Evolutionary conservation across 2,888 invertebrate genomes (phyloP), one percentile per base, ranked within the genome.

Genomic region (Cepaea hortensis): DNA sequence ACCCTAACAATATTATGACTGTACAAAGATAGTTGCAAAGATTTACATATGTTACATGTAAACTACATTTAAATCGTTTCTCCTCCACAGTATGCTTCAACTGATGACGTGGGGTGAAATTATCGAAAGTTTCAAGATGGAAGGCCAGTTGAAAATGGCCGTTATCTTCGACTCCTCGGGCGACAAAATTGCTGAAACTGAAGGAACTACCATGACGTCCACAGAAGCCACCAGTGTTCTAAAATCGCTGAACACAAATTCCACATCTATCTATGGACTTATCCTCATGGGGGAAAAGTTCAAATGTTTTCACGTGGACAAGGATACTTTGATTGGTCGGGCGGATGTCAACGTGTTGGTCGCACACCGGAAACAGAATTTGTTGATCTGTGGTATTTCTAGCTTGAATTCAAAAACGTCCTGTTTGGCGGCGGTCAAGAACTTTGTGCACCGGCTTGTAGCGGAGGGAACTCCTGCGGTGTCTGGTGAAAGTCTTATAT

Each of bases 41-140:
- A 35, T 35, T 35, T 35, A 35, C 35, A 35, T 35, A 35, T 35
- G 35, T 35, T 35, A 35, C 35, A 35, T 35, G 35, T 35, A 35
- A 1, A 35, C 35, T 35, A 35, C 35, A 35, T 35, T 35, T 35
- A 35, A 35, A 35, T n/a, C 6, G 4, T 13, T 73, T 23, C 35
- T 62, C 20, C 50, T 82, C 55, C 62, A 50, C 87, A 87, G 88
- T 85, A 90, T 90, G 90, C 87, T 90, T 55, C 89, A 90, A 76
- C 87, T 90, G 61, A 89, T 90, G 90, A 89, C 89, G 81, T 90
- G 90, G 90, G 86, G 87, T 65, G 90, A 90, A 81, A 89, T 89
- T 62, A 87, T 90, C 73, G 89, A 89, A 77, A 87, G 87, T 86
- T 87, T 90, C 76, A 87, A 85, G n/a, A 23, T 65, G 62, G 89